Evolutionary conservation across 1,140 invertebrate species (phyloP), one percentile per base, ranked within the genome.

Genomic region (Harpegnathos saltator): DNA sequence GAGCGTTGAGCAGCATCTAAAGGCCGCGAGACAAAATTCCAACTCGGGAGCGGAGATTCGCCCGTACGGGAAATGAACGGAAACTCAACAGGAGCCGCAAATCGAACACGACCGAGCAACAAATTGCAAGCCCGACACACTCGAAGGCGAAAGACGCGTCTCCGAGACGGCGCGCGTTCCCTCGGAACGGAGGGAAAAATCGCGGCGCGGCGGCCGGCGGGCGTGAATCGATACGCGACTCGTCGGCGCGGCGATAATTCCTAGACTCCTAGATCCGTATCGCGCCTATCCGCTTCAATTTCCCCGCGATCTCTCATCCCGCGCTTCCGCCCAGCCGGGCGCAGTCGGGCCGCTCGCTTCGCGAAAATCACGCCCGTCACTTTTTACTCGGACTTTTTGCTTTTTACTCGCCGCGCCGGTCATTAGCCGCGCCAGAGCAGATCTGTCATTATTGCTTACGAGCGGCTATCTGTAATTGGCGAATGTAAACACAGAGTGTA

Each of bases 401-500:
- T n/a, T n/a, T n/a, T n/a, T n/a, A n/a, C n/a, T n/a, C n/a, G n/a
- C n/a, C n/a, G n/a, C 59, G 84, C 61, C 84, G 80, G 80, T 88
- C 86, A 81, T 88, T 86, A 86, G 82, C 81, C 56, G 58, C 71
- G 59, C 59, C 65, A 65, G n/a, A n/a, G 71, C 48, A 83, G 74
- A 89, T 88, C 87, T 89, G 84, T 89, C 87, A 88, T 89, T 89
- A 89, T 84, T 89, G 85, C 86, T 69, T 88, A 89, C 69, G 74
- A 86, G 15, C 78, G 71, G 71, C 89, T 87, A 85, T 84, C 85
- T 81, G 78, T 90, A 85, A 89, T 87, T 82, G 87, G 81, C 85
- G 82, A 91, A 90, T 88, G 88, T 91, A 89, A 91, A 91, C 88
- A 91, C 73, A 86, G 86, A 81, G 72, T 65, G 65, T 75, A 72